Conservation (phyloP, 1,140 invertebrate genomes). For the Papilio machaon region DNA sequence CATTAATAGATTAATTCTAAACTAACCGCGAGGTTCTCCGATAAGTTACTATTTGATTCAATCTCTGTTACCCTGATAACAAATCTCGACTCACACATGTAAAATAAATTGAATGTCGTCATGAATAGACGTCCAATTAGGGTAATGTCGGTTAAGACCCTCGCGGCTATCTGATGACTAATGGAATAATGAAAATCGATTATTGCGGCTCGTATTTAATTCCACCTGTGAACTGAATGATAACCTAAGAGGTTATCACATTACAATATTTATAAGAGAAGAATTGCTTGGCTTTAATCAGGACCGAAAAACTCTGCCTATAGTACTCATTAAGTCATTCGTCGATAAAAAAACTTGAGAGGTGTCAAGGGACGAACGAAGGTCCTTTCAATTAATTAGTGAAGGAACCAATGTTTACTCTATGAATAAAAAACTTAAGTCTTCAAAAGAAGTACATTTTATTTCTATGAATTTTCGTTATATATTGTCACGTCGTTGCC, state of each 20-base stretch:
- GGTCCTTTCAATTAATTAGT: too few relatives aligned
- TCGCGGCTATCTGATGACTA: slow-evolving; percentile 8
- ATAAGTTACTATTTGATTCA: not conserved
- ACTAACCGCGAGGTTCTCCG: not conserved
- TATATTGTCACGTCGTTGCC: too few relatives aligned
- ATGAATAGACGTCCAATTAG: slow-evolving; percentile 30
- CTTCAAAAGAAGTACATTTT: too few relatives aligned
- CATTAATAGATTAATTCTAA: not conserved
- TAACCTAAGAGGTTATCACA: not conserved
- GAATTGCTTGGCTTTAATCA: too few relatives aligned
- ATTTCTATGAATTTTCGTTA: too few relatives aligned
- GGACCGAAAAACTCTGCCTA: too few relatives aligned
- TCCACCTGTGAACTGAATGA: slow-evolving; percentile 3
- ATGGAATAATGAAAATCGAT: slow-evolving; percentile 30
- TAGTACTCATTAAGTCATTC: too few relatives aligned
- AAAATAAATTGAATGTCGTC: slow-evolving; percentile 24
- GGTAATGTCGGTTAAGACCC: slow-evolving; percentile 26
- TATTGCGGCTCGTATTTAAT: slow-evolving; percentile 18
- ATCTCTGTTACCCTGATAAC: slow-evolving; percentile 11
- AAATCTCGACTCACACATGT: slow-evolving; percentile 18
- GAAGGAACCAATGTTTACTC: too few relatives aligned
- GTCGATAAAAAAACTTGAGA: too few relatives aligned
- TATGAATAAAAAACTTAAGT: too few relatives aligned
- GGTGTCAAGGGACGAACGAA: too few relatives aligned
- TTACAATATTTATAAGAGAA: not conserved